These are phyloP conservation scores for Pristionchus japonicus DNA, from an alignment of 2,888 invertebrate species.

Conservation along the genomic window DNA sequence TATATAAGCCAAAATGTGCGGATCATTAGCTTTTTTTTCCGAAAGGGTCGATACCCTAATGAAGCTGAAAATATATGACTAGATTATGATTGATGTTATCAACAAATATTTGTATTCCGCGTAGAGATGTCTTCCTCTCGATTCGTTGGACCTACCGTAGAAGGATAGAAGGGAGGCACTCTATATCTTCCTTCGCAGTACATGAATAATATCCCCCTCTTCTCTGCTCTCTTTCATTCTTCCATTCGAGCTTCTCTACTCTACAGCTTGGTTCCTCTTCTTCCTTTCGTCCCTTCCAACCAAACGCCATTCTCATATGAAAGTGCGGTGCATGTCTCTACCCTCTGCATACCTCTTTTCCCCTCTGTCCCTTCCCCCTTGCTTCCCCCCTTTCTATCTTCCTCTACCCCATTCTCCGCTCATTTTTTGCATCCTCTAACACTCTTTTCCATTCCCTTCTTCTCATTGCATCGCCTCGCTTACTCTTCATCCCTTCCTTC, in stretches of 20 bases:
- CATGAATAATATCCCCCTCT: neutral
- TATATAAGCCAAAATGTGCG: no score
- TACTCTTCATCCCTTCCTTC: conserved; percentile 28
- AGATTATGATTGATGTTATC: no score
- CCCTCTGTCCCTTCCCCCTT: neutral
- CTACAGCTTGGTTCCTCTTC: neutral
- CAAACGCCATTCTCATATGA: neutral
- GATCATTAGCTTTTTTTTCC: no score
- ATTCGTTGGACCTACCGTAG: neutral
- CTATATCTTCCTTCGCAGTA: neutral
- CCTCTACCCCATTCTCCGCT: conserved; percentile 34
- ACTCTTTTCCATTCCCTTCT: conserved; percentile 47
- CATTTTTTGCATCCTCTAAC: conserved; percentile 47
- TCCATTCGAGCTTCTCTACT: neutral
- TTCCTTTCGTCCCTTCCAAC: neutral
- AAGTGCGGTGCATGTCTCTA: conserved; percentile 19
- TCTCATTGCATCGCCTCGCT: conserved; percentile 47
- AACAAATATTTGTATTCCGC: no score
- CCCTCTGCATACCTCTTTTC: neutral
- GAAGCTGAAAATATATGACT: no score
- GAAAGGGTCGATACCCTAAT: no score
- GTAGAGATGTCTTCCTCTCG: neutral
- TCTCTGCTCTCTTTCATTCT: neutral
- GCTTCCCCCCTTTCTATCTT: neutral
- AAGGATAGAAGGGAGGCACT: neutral